Conservation (phyloP, 1,140 invertebrate species). For the Zelostemma sp. region DNA sequence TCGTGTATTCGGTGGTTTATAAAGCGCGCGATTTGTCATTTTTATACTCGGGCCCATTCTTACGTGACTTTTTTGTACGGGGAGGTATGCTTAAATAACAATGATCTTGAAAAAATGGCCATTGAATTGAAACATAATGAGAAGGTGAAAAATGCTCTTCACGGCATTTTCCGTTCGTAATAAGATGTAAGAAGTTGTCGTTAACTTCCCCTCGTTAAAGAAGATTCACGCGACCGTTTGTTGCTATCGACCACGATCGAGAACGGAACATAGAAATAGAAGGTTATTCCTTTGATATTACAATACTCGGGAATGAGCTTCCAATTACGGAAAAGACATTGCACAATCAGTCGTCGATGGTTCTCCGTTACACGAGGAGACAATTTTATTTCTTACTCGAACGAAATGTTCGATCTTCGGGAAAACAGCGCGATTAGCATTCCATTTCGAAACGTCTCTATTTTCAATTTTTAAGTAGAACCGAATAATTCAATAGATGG, state of each 20-base stretch:
- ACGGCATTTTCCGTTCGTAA: slow-evolving; percentile 1
- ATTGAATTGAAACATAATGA: too few species aligned
- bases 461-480: not conserved
- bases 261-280: slow-evolving; percentile 22
- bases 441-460: slow-evolving; percentile 17
- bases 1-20: too few species aligned
- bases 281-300: slow-evolving; percentile 32
- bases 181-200: slow-evolving; percentile 1
- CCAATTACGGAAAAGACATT: slow-evolving; percentile 41
- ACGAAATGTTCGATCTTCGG: slow-evolving; percentile 14
- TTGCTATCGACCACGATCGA: slow-evolving; percentile 19
- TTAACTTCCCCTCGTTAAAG: slow-evolving; percentile 4
- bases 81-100: too few species aligned
- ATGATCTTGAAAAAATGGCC: too few species aligned
- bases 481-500: too few species aligned
- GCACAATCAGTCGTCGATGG: slow-evolving; percentile 32
- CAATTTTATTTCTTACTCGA: slow-evolving; percentile 33
- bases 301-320: slow-evolving; percentile 29
- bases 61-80: too few species aligned
- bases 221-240: slow-evolving; percentile 2
- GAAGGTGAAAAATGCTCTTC: not conserved
- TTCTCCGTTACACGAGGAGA: slow-evolving; percentile 36
- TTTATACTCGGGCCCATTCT: too few species aligned
- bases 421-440: not conserved
- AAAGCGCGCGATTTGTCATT: too few species aligned